Evolutionary conservation across 2,888 invertebrate species (phyloP), one percentile per base, ranked within the genome.

Genomic region (Cephonodes hylas): DNA sequence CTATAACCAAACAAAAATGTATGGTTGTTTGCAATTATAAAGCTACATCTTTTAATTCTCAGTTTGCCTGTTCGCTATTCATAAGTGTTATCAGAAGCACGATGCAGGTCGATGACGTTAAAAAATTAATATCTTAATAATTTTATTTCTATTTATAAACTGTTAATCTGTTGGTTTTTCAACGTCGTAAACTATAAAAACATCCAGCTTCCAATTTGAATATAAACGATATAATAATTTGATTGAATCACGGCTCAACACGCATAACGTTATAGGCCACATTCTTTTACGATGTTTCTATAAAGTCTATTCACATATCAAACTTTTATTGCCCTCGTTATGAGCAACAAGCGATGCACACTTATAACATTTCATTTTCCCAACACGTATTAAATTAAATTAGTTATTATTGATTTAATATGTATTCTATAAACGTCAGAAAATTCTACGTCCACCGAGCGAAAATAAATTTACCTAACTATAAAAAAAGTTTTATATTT

Each of bases 221-320:
- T 75, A 71, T 72, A 72, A 77, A 79, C 67, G 70, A 73, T 67
- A 69, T 70, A 67, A 69, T 76, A 77, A 74, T 74, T 74, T 71
- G 68, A 75, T 73, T 70, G 70, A 71, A 72, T 69, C 67, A 64
- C 67, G 66, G 61, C 66, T 65, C 64, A 66, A 61, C 70, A 67
- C 69, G 63, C 64, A 61, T 67, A 64, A 69, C 72, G 67, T 66
- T 53, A 66, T 69, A 72, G 64, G 18, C 53, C 45, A 45, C 72
- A 77, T 77, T 77, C 72, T 76, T 78, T 77, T 74, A 77, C 69
- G 71, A 78, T 76, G 72, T 77, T 77, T 76, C 71, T 77, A 70
- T 80, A 77, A 78, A 73, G 71, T 76, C 77, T 85, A 80, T 76
- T 77, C 84, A 85, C 79, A 79, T 80, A 71, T 72, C 67, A 66